Evolutionary conservation across 2,797 vertebrate species (phyloP).

Genomic region (Lutjanus argentimaculatus): DNA sequence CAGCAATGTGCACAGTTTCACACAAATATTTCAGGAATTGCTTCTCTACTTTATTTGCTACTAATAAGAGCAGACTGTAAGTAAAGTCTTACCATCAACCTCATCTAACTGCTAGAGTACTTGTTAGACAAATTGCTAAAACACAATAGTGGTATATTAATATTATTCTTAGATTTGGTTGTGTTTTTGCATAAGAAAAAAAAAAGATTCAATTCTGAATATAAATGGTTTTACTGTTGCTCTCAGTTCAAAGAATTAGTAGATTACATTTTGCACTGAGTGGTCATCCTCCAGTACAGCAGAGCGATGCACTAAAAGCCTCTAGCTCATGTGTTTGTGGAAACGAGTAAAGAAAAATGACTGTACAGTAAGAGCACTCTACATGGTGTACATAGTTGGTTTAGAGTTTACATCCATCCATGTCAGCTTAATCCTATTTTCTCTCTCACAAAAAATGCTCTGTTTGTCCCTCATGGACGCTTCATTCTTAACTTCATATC

Average conservation of each 20-base stretch:
- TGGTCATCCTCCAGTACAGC: background rate
- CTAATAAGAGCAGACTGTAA: background rate
- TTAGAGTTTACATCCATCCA: background rate
- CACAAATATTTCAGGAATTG: background rate
- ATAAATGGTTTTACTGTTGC: background rate
- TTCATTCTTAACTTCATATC: background rate
- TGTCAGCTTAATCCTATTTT: background rate
- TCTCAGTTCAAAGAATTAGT: background rate
- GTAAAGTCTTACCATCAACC: background rate
- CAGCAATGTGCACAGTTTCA: background rate
- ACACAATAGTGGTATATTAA: background rate
- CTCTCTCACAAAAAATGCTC: background rate
- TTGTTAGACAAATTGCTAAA: background rate
- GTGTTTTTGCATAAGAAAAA: background rate
- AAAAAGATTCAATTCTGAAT: background rate
- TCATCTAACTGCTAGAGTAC: background rate
- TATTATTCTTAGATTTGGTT: background rate
- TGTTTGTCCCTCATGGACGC: constrained; percentile 8
- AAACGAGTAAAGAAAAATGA: background rate
- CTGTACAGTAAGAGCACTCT: background rate
- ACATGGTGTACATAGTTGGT: background rate
- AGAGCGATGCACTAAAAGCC: background rate
- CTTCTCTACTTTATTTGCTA: background rate
- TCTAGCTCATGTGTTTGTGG: background rate
- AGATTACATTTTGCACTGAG: background rate